Conservation (phyloP, 2,113 vertebrate genomes). For the Aegotheles bennettii region DNA sequence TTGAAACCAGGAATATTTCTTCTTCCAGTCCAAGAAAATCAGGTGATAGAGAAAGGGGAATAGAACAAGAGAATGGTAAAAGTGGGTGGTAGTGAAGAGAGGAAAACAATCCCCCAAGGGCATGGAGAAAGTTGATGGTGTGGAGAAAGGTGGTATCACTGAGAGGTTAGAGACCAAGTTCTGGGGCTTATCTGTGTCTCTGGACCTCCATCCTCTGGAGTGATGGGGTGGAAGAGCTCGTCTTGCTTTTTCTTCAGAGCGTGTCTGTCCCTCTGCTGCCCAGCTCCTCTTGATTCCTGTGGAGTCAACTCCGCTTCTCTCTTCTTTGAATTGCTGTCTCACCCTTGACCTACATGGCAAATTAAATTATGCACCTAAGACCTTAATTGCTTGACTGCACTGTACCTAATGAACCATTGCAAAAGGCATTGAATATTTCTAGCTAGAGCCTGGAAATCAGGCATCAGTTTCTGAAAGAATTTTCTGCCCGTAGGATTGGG, state of each 20-base stretch:
- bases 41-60: background rate
- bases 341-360: background rate
- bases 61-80: background rate
- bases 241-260: background rate
- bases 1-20: background rate
- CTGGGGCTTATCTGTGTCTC: too few species aligned
- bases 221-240: background rate
- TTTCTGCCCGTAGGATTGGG: background rate
- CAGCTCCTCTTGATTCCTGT: background rate
- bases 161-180: background rate
- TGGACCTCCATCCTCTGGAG: too few species aligned
- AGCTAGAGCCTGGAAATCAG: background rate
- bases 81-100: background rate
- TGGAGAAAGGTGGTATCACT: background rate
- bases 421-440: background rate
- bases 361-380: background rate
- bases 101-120: background rate
- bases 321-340: background rate
- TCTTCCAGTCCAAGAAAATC: background rate
- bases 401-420: background rate
- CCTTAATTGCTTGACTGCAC: background rate
- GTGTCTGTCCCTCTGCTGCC: rapidly evolving
- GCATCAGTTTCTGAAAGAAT: background rate
- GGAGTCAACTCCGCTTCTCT: background rate
- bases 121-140: background rate